Conservation (phyloP, 2,797 vertebrate species). For the Platalea minor region DNA sequence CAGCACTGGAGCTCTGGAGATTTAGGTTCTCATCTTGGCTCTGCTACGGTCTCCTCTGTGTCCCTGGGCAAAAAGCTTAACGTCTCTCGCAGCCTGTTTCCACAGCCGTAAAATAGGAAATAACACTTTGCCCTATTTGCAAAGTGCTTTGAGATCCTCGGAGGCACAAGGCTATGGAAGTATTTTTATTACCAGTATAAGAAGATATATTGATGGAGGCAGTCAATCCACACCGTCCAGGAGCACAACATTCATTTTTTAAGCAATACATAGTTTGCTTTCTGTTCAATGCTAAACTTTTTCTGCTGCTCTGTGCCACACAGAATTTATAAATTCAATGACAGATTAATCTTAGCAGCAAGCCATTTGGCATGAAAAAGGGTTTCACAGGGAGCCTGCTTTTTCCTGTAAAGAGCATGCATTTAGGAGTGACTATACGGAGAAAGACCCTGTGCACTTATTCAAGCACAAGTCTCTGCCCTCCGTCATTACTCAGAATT, state of each 20-base stretch:
- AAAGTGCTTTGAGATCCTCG: constrained; percentile 42
- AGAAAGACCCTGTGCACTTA: constrained; percentile 62
- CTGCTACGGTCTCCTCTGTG: background rate
- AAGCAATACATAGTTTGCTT: constrained; percentile 49
- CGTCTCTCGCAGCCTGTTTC: background rate
- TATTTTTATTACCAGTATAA: constrained; percentile 37
- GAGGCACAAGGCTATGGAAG: constrained; percentile 36
- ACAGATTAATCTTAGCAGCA: constrained; percentile 64
- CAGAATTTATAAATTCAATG: constrained; percentile 67
- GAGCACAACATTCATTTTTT: constrained; percentile 19
- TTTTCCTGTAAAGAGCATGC: constrained; percentile 66
- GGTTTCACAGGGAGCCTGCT: constrained; percentile 63
- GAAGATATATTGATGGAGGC: constrained; percentile 44
- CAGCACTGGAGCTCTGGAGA: background rate
- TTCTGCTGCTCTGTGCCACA: constrained; percentile 32
- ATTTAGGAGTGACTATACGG: constrained; percentile 42
- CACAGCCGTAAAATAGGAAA: background rate
- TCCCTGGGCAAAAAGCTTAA: constrained; percentile 17
- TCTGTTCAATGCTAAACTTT: constrained; percentile 60
- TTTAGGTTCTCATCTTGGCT: background rate
- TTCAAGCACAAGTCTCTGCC: constrained; percentile 54
- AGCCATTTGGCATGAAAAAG: constrained; percentile 68
- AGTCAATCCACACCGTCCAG: constrained; percentile 44
- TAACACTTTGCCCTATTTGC: background rate
- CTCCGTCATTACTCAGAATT: constrained; percentile 70